phyloP scores from a whole-genome alignment of 64 coral and sea anemone species.

The Platygyra sinensis region DNA sequence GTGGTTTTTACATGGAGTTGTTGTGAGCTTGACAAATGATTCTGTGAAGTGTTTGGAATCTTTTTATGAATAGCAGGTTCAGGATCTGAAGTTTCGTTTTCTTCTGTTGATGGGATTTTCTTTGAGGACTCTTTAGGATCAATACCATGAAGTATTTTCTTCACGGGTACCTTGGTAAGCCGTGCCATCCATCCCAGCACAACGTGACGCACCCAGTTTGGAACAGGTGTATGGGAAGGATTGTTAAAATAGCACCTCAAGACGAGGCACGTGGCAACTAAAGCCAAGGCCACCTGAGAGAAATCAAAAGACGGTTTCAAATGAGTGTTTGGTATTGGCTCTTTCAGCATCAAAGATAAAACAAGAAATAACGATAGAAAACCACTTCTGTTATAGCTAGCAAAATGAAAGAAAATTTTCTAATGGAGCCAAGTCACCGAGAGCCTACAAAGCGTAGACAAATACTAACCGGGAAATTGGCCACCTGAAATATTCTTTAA shows the following conservation, averaged over 20 bases:
- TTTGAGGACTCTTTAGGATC: conserved; percentile 21
- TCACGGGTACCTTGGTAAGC: conserved; percentile 41
- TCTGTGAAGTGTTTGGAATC: conserved; percentile 18
- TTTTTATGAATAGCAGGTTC: not conserved
- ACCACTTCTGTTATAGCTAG: too few relatives aligned
- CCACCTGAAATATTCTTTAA: too few relatives aligned
- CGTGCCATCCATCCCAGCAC: conserved; percentile 70
- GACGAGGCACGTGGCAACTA: conserved; percentile 76
- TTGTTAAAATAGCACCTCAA: conserved; percentile 82
- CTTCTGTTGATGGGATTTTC: not conserved
- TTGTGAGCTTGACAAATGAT: not conserved
- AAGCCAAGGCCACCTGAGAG: conserved; percentile 69
- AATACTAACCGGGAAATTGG: too few relatives aligned
- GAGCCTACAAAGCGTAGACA: too few relatives aligned
- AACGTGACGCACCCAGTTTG: conserved; percentile 62
- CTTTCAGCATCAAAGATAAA: too few relatives aligned
- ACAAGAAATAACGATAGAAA: too few relatives aligned
- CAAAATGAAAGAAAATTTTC: too few relatives aligned
- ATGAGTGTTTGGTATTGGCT: too few relatives aligned
- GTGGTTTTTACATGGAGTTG: not conserved
- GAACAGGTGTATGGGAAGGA: conserved; percentile 76
- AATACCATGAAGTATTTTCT: conserved; percentile 37
- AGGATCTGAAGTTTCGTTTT: not conserved
- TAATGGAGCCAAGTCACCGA: too few relatives aligned
- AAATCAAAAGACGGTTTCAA: not conserved